Conservation (phyloP, 2,888 invertebrate species). For the Entomobrya proxima region DNA sequence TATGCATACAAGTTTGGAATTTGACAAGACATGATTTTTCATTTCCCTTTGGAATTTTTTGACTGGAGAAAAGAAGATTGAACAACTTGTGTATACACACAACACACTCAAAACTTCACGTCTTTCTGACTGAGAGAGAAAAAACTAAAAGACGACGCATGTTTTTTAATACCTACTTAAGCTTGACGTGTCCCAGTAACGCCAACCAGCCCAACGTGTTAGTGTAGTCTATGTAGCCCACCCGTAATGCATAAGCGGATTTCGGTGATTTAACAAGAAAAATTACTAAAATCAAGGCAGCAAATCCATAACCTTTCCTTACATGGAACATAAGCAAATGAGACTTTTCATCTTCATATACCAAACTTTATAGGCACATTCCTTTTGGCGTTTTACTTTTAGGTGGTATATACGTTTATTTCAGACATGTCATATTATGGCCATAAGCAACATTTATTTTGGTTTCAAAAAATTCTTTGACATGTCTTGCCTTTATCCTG, state of each 20-base stretch:
- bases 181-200: slow-evolving; percentile 46
- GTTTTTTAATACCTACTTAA: slow-evolving; percentile 51
- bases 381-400: not conserved
- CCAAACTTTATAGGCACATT: not conserved
- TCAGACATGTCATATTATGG: not conserved
- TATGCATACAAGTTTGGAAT: slow-evolving; percentile 41
- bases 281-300: slow-evolving; percentile 56
- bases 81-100: not conserved
- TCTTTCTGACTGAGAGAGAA: not conserved
- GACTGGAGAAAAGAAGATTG: not conserved
- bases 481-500: slow-evolving; percentile 22
- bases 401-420: not conserved
- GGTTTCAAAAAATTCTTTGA: slow-evolving; percentile 37
- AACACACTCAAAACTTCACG: not conserved
- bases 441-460: slow-evolving; percentile 35
- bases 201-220: not conserved
- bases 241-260: slow-evolving; percentile 60
- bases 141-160: not conserved
- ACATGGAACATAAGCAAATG: not conserved
- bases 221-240: slow-evolving; percentile 9
- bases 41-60: slow-evolving; percentile 46
- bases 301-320: slow-evolving; percentile 52
- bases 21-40: slow-evolving; percentile 62
- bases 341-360: not conserved
- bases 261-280: slow-evolving; percentile 61